Evolutionary conservation across 2,888 invertebrate genomes (phyloP).

Genomic region (Lysandra bellargus): DNA sequence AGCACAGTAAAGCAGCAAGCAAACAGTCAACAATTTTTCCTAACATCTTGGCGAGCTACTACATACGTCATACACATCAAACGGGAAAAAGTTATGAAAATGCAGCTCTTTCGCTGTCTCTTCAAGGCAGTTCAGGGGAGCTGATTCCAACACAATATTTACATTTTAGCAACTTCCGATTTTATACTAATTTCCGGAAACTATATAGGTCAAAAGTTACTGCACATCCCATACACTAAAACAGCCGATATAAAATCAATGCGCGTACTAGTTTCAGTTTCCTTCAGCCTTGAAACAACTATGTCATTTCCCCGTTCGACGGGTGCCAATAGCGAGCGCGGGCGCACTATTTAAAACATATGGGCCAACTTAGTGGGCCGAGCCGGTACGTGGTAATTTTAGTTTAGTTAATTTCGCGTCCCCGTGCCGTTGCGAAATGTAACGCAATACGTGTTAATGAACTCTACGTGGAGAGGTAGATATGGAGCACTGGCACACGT

Average conservation of each 20-base stretch:
- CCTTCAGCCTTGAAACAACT: constrained; percentile 34
- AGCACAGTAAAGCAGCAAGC: too few species aligned
- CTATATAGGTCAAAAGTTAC: too few species aligned
- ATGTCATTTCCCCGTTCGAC: constrained; percentile 41
- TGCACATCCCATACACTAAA: too few species aligned
- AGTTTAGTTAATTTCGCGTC: constrained; percentile 37
- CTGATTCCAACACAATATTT: too few species aligned
- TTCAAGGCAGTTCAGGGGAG: too few species aligned
- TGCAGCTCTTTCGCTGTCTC: too few species aligned
- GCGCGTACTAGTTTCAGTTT: constrained; percentile 26
- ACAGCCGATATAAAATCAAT: constrained; percentile 19
- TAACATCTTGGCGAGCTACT: too few species aligned
- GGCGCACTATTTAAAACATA: constrained; percentile 48
- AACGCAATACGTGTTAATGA: constrained; percentile 36
- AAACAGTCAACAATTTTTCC: too few species aligned
- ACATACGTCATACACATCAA: too few species aligned
- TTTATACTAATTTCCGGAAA: neutral
- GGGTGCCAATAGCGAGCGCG: constrained; percentile 42
- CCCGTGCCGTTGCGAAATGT: constrained; percentile 19
- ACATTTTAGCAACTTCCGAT: neutral
- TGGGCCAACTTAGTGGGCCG: constrained; percentile 51
- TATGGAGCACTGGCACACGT: neutral
- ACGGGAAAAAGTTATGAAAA: too few species aligned
- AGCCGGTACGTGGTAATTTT: constrained; percentile 36
- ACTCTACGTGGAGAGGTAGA: neutral